These are phyloP conservation scores for Fratercula arctica DNA, from an alignment of 2,797 vertebrate genomes.

Conservation along the genomic window DNA sequence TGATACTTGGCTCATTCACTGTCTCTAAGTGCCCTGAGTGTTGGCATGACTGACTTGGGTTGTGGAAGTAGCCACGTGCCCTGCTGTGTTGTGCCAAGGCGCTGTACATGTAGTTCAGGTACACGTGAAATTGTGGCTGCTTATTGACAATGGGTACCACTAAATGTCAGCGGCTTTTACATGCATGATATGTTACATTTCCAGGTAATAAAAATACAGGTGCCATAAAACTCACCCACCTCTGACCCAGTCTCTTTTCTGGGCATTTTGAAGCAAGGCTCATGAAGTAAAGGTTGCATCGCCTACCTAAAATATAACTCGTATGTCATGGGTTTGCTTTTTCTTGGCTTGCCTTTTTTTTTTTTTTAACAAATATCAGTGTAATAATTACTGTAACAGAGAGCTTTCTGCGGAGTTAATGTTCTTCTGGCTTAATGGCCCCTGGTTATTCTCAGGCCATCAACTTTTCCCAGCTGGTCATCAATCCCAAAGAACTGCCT, in stretches of 20 bases:
- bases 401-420: constrained; percentile 71
- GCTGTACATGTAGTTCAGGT: background rate
- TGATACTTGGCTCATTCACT: background rate
- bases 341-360: background rate
- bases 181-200: background rate
- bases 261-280: background rate
- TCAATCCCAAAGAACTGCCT: constrained; percentile 68
- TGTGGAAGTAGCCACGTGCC: background rate
- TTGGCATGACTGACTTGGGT: no score
- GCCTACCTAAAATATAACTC: background rate
- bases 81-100: background rate
- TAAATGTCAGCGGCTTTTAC: background rate
- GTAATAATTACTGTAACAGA: constrained; percentile 72
- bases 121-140: background rate
- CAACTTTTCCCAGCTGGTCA: constrained; percentile 69
- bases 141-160: background rate
- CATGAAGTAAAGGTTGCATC: background rate
- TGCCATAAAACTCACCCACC: background rate
- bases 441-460: constrained; percentile 74
- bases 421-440: constrained; percentile 75
- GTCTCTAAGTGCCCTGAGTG: background rate
- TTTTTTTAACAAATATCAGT: constrained; percentile 32
- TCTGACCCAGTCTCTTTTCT: background rate
- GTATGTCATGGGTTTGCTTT: background rate
- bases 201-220: background rate